Percentiles rank a stretch among this genome's conserved stretches.
Conservation (phyloP, 2,888 invertebrate genomes). For the Brachyptera risi region DNA sequence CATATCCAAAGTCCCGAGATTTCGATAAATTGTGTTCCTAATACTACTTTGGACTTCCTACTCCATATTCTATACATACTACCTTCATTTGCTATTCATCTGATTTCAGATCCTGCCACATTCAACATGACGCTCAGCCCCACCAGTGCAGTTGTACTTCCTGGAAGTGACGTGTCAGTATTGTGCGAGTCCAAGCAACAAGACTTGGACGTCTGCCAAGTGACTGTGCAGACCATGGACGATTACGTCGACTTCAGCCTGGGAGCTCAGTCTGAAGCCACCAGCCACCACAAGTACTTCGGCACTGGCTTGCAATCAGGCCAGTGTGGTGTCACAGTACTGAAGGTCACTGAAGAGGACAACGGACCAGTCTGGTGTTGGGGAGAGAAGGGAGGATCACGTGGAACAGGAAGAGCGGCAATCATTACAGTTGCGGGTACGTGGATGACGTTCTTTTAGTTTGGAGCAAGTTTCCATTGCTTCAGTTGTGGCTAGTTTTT, state of each 20-base stretch:
- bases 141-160: not conserved
- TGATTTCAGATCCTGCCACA: not conserved
- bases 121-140: not conserved
- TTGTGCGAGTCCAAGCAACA: not conserved
- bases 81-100: no score
- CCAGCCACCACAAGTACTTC: not conserved
- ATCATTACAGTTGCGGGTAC: not conserved
- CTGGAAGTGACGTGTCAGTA: not conserved
- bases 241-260: not conserved
- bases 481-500: no score
- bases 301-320: not conserved
- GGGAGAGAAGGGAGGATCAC: not conserved
- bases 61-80: no score
- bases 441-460: no score
- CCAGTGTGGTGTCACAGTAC: slow-evolving; percentile 1
- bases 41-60: not conserved
- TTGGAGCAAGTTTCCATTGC: no score
- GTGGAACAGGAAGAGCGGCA: not conserved
- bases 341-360: not conserved
- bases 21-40: not conserved
- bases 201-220: not conserved
- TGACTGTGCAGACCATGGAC: not conserved
- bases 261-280: not conserved
- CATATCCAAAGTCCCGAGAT: not conserved
- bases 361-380: slow-evolving; percentile 4